Evolutionary conservation across 2,888 invertebrate species (phyloP).

Genomic region (Leptothorax acervorum): DNA sequence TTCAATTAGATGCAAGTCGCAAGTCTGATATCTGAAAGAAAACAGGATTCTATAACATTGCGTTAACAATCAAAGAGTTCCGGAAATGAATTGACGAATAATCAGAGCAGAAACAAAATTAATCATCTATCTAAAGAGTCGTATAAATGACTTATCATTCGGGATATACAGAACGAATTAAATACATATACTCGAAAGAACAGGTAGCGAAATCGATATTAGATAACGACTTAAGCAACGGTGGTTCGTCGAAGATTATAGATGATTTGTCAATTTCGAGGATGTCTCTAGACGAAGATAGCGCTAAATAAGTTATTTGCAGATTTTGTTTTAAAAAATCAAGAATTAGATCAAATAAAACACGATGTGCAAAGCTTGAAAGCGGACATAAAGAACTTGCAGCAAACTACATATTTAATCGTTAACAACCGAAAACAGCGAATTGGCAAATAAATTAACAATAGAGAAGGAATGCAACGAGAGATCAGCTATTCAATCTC

Average conservation of each 20-base stretch:
- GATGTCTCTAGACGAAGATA: slow-evolving; percentile 63
- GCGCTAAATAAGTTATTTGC: slow-evolving; percentile 68
- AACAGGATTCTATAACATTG: not conserved
- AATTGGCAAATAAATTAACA: slow-evolving; percentile 76
- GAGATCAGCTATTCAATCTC: slow-evolving; percentile 62
- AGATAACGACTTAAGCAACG: slow-evolving; percentile 32
- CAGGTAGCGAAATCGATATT: slow-evolving; percentile 24
- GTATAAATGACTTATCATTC: slow-evolving; percentile 29
- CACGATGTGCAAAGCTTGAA: slow-evolving; percentile 78
- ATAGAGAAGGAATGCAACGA: slow-evolving; percentile 71
- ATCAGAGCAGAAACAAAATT: not conserved
- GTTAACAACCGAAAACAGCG: slow-evolving; percentile 80
- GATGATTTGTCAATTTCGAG: slow-evolving; percentile 18
- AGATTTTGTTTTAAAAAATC: slow-evolving; percentile 75
- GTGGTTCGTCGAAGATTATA: slow-evolving; percentile 29
- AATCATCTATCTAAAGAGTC: slow-evolving; percentile 17
- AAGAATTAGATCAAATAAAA: slow-evolving; percentile 78
- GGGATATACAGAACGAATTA: slow-evolving; percentile 22
- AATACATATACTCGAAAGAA: slow-evolving; percentile 39
- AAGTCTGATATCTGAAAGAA: slow-evolving; percentile 20
- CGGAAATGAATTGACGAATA: not conserved
- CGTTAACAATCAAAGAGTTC: not conserved
- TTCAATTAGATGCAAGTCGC: slow-evolving; percentile 9
- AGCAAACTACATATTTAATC: slow-evolving; percentile 74
- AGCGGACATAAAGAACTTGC: slow-evolving; percentile 75